phyloP scores from a whole-genome alignment of 1,140 invertebrate genomes.

The Neodiprion lecontei region DNA sequence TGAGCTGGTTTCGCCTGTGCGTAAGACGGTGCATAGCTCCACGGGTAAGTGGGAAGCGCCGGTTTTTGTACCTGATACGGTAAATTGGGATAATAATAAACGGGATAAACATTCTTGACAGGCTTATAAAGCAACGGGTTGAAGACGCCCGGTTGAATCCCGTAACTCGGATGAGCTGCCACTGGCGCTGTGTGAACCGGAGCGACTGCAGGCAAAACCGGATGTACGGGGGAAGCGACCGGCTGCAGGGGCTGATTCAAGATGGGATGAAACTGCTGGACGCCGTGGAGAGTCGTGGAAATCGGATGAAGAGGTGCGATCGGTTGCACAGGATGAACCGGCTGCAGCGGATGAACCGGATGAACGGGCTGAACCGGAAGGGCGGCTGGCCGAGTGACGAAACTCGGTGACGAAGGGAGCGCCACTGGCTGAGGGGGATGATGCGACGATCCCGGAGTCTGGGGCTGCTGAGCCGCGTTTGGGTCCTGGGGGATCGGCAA shows the following conservation, averaged over 20 bases:
- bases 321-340: neutral
- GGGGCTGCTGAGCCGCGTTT: neutral
- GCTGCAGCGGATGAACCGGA: slow-evolving; percentile 26
- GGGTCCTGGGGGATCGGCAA: slow-evolving; percentile 45
- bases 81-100: slow-evolving; percentile 49
- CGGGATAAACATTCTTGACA: slow-evolving; percentile 46
- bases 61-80: slow-evolving; percentile 43
- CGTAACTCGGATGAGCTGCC: slow-evolving; percentile 42
- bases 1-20: slow-evolving; percentile 37
- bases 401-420: slow-evolving; percentile 26
- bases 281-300: slow-evolving; percentile 24
- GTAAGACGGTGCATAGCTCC: slow-evolving; percentile 47
- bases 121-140: slow-evolving; percentile 51
- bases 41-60: slow-evolving; percentile 34
- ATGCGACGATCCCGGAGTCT: slow-evolving; percentile 15
- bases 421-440: slow-evolving; percentile 2
- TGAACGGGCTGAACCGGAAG: slow-evolving; percentile 28
- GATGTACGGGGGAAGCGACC: slow-evolving; percentile 29
- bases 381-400: slow-evolving; percentile 23
- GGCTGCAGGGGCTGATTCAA: slow-evolving; percentile 35
- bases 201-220: slow-evolving; percentile 23
- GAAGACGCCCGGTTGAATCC: slow-evolving; percentile 37
- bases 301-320: slow-evolving; percentile 36
- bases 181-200: slow-evolving; percentile 29
- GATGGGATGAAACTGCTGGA: slow-evolving; percentile 25